Conservation (phyloP, 2,888 invertebrate species). For the Drosophila kanekoi region DNA sequence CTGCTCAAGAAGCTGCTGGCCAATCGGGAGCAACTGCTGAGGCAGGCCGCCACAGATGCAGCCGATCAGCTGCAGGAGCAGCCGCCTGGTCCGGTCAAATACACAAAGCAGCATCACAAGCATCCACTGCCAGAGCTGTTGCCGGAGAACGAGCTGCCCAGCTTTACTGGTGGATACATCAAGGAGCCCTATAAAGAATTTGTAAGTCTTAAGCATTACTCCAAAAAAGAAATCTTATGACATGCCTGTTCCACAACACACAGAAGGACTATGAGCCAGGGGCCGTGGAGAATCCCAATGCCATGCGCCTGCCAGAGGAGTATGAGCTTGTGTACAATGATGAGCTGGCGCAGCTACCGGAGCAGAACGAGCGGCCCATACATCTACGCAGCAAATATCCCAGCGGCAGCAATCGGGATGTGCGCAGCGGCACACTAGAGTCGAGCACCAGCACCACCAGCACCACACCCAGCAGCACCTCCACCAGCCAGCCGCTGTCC, state of each 20-base stretch:
- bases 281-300: constrained; percentile 58
- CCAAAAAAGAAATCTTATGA: not conserved
- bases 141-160: constrained; percentile 67
- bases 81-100: constrained; percentile 18
- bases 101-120: constrained; percentile 68
- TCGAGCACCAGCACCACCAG: constrained; percentile 26
- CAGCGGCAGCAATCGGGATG: constrained; percentile 80
- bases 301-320: constrained; percentile 78
- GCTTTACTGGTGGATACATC: constrained; percentile 40
- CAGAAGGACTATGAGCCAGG: constrained; percentile 81
- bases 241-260: not conserved
- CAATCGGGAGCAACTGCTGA: constrained; percentile 76
- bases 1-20: constrained; percentile 83
- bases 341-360: constrained; percentile 69
- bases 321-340: constrained; percentile 83
- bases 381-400: constrained; percentile 84
- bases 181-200: constrained; percentile 65
- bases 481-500: constrained; percentile 50
- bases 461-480: constrained; percentile 18
- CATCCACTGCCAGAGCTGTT: constrained; percentile 70
- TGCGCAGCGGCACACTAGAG: constrained; percentile 78
- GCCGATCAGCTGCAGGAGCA: constrained; percentile 43
- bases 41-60: constrained; percentile 56
- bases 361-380: constrained; percentile 82
- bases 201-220: constrained; percentile 59